phyloP scores from a whole-genome alignment of 2,797 vertebrate genomes.

The Cryptoblepharus egeriae region DNA sequence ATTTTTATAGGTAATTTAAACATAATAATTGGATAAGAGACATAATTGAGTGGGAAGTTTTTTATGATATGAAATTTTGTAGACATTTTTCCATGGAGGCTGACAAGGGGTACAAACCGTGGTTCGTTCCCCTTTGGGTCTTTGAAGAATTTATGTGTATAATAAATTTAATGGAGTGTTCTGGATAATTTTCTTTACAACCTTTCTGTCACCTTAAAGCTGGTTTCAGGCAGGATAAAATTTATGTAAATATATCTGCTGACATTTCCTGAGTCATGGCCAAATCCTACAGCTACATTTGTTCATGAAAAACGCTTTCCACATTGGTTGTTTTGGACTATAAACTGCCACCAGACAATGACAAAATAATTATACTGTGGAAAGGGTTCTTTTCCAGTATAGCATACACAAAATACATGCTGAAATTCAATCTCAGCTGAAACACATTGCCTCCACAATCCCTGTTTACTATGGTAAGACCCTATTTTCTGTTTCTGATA shows the following conservation, averaged over 20 bases:
- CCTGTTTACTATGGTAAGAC: neutral
- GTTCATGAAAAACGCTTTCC: neutral
- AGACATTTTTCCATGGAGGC: neutral
- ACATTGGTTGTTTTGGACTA: constrained; percentile 1
- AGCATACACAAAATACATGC: neutral
- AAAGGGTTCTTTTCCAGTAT: neutral
- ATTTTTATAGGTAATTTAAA: neutral
- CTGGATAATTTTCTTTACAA: constrained; percentile 31
- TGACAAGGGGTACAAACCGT: neutral
- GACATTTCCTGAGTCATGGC: neutral
- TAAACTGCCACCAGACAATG: neutral
- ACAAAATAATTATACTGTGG: neutral
- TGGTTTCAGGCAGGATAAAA: constrained; percentile 7
- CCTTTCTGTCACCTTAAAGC: constrained; percentile 23
- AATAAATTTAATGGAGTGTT: constrained; percentile 20
- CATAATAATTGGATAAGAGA: neutral
- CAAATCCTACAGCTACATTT: neutral
- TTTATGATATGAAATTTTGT: neutral
- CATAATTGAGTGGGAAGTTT: constrained; percentile 1
- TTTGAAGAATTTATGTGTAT: constrained; percentile 23
- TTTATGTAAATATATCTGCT: constrained; percentile 3
- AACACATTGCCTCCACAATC: neutral
- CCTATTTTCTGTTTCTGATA: neutral
- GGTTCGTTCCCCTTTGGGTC: neutral
- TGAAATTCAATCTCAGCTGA: neutral